Evolutionary conservation across 2,888 invertebrate genomes (phyloP).

Genomic region (Saturnia japonica): DNA sequence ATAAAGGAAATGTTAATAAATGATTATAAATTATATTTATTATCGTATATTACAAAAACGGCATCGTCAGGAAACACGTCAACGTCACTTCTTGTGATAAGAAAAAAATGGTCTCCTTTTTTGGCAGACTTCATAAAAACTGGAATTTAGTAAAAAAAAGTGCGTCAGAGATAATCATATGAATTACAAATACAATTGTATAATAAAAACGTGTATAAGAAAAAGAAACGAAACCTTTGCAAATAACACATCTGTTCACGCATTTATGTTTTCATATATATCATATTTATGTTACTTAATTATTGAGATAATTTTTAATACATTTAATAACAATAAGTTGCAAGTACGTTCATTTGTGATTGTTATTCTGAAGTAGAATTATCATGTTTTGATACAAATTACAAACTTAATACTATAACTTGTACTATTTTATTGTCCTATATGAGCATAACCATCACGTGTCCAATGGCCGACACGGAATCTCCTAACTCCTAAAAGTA

Average conservation of each 20-base stretch:
- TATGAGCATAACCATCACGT: constrained; percentile 27
- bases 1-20: background rate
- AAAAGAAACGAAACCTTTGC: background rate
- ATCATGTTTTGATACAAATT: background rate
- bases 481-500: constrained; percentile 52
- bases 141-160: background rate
- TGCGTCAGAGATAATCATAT: background rate
- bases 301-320: background rate
- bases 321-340: constrained; percentile 21
- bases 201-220: background rate
- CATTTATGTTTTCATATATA: background rate
- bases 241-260: background rate
- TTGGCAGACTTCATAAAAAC: background rate
- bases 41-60: background rate
- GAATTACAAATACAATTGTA: background rate
- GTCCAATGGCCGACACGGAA: constrained; percentile 44
- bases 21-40: background rate
- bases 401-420: background rate
- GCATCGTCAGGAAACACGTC: background rate
- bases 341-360: constrained; percentile 21
- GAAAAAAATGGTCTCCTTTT: background rate
- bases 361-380: background rate
- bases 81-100: background rate
- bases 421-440: background rate
- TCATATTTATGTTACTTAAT: background rate